These are phyloP conservation scores for Sycophaga agraensis DNA, from an alignment of 1,140 invertebrate species.

Conservation along the genomic window DNA sequence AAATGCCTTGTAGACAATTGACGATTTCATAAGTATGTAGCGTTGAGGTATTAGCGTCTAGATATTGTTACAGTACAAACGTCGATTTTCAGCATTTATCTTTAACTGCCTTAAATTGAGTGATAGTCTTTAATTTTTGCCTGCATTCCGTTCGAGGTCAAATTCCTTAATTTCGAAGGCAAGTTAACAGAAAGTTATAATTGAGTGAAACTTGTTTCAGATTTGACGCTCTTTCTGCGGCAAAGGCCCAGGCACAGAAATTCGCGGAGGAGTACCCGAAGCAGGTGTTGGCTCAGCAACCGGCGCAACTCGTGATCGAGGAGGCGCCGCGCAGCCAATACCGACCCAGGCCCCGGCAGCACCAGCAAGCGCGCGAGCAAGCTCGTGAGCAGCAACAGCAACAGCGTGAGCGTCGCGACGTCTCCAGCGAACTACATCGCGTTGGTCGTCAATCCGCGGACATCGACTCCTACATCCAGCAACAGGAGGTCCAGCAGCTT, in stretches of 20 bases:
- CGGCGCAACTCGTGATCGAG: slow-evolving; percentile 18
- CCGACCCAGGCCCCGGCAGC: slow-evolving; percentile 29
- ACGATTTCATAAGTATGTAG: no score
- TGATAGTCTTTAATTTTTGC: no score
- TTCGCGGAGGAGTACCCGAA: slow-evolving; percentile 39
- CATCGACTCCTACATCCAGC: not conserved
- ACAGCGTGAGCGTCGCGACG: not conserved
- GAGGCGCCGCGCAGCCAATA: slow-evolving; percentile 30
- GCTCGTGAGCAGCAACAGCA: not conserved
- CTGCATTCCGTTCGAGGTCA: no score
- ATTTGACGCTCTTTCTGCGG: slow-evolving; percentile 38
- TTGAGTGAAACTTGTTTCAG: slow-evolving; percentile 30
- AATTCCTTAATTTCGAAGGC: no score
- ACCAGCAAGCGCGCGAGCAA: not conserved
- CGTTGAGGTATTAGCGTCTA: no score
- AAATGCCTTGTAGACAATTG: no score
- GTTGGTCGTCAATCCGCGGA: slow-evolving; percentile 2
- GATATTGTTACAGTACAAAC: no score
- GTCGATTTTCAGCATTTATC: no score
- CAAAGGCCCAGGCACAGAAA: slow-evolving; percentile 36
- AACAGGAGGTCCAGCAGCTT: not conserved
- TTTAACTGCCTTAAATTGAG: no score
- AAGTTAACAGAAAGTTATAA: no score
- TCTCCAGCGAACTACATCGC: not conserved
- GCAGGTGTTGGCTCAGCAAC: slow-evolving; percentile 33